Conservation (phyloP, 2,797 vertebrate genomes). For the Helarctos malayanus region DNA sequence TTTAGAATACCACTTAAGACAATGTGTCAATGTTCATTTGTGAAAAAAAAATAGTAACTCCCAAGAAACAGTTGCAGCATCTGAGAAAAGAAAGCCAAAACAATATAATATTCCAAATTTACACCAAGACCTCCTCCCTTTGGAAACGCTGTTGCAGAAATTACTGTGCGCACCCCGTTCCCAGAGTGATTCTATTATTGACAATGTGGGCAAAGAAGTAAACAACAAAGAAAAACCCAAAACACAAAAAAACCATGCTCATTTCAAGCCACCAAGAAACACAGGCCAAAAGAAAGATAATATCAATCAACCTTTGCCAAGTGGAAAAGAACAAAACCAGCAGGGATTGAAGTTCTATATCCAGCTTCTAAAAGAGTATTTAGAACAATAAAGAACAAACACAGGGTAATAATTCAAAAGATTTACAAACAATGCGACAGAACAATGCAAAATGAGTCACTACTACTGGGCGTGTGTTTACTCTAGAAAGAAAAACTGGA, state of each 20-base stretch:
- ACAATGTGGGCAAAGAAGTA: constrained; percentile 75
- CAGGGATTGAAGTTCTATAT: constrained; percentile 26
- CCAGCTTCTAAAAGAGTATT: constrained; percentile 67
- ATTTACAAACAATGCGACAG: constrained; percentile 42
- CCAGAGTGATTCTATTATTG: background rate
- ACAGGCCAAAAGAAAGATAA: constrained; percentile 73
- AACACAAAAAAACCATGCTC: constrained; percentile 42
- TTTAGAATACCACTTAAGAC: background rate
- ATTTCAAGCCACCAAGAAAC: constrained; percentile 69
- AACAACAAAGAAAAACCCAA: background rate
- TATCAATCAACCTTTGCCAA: constrained; percentile 78
- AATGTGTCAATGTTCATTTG: background rate
- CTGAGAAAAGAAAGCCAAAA: constrained; percentile 61
- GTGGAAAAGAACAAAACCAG: constrained; percentile 73
- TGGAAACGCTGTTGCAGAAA: constrained; percentile 52
- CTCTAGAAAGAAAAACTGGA: background rate
- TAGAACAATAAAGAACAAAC: constrained; percentile 67
- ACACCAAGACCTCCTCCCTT: background rate
- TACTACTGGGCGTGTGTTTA: background rate
- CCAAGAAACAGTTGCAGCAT: background rate
- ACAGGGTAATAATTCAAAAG: background rate
- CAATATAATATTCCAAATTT: constrained; percentile 15
- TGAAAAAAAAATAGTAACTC: background rate
- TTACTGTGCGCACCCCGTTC: background rate
- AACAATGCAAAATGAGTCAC: background rate